A percentile compares a stretch with the other conserved stretches of the same genome.
Evolutionary conservation across 2,888 invertebrate genomes (phyloP).

Genomic region (Holacanthella duospinosa): DNA sequence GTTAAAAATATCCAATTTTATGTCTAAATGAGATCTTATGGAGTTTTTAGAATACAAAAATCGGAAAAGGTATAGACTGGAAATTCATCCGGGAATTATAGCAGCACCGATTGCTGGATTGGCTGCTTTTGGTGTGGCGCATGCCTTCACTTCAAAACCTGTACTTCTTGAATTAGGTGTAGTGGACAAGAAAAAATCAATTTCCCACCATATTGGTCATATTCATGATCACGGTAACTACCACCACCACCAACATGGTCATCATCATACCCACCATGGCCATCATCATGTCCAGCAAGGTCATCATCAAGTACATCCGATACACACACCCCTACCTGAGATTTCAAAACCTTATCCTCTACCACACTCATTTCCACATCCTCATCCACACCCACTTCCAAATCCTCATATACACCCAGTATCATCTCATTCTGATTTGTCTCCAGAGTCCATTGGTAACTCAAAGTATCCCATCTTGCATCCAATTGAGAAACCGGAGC

Average conservation of each 20-base stretch:
- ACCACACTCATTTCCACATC: neutral
- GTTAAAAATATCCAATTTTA: neutral
- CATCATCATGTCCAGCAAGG: too few relatives aligned
- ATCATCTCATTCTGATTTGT: neutral
- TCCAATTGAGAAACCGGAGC: neutral
- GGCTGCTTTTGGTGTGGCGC: slow-evolving; percentile 29
- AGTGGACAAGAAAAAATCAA: slow-evolving; percentile 19
- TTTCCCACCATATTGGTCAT: too few relatives aligned
- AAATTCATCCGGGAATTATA: slow-evolving; percentile 31
- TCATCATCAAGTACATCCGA: slow-evolving; percentile 5
- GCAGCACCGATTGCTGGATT: slow-evolving; percentile 30
- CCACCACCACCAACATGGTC: too few relatives aligned
- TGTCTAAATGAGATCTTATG: neutral
- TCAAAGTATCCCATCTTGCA: neutral
- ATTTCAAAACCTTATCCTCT: too few relatives aligned
- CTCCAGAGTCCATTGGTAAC: neutral
- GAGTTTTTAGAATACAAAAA: slow-evolving; percentile 15
- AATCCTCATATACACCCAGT: neutral
- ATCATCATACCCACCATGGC: neutral
- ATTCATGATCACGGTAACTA: neutral
- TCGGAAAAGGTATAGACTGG: slow-evolving; percentile 26
- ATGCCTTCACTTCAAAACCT: slow-evolving; percentile 27
- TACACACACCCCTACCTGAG: too few relatives aligned
- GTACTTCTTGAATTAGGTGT: slow-evolving; percentile 30
- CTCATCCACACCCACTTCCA: neutral